Percentiles rank a stretch among this genome's conserved stretches.
These are phyloP conservation scores for Calliscelio sp. DNA, from an alignment of 2,888 invertebrate genomes.

Conservation along the genomic window DNA sequence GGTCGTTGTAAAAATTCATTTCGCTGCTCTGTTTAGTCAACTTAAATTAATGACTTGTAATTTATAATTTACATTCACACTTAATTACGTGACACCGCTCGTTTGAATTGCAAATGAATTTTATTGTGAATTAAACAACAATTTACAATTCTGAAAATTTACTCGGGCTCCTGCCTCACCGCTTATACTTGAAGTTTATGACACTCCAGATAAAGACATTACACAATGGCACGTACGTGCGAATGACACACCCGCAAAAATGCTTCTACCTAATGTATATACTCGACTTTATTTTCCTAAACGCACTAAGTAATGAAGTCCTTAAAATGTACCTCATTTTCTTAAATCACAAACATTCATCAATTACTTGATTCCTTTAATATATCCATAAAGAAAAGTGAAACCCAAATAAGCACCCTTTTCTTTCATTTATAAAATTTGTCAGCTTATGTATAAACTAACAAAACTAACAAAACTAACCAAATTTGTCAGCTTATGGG, in stretches of 20 bases:
- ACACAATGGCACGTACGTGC: conserved; percentile 26
- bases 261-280: not conserved
- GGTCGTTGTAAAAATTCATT: conserved; percentile 15
- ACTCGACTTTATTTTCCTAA: not conserved
- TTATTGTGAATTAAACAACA: conserved; percentile 47
- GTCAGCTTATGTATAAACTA: too few relatives aligned
- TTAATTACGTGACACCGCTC: not conserved
- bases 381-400: too few relatives aligned
- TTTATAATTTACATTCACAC: conserved; percentile 8
- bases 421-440: too few relatives aligned
- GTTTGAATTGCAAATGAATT: conserved; percentile 36
- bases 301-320: too few relatives aligned
- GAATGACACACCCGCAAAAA: conserved; percentile 32
- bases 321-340: too few relatives aligned
- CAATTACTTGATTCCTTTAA: too few relatives aligned
- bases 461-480: too few relatives aligned
- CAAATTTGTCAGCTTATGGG: too few relatives aligned
- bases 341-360: too few relatives aligned
- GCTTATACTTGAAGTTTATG: conserved; percentile 14
- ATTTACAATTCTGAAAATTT: conserved; percentile 24
- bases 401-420: too few relatives aligned
- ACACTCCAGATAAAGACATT: conserved; percentile 33
- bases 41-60: conserved; percentile 12
- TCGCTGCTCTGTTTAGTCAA: conserved; percentile 19
- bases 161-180: conserved; percentile 7